A percentile compares a stretch with the other conserved stretches of the same genome.
Evolutionary conservation across 2,797 vertebrate genomes (phyloP).

Genomic region (Pteronotus mesoamericanus): DNA sequence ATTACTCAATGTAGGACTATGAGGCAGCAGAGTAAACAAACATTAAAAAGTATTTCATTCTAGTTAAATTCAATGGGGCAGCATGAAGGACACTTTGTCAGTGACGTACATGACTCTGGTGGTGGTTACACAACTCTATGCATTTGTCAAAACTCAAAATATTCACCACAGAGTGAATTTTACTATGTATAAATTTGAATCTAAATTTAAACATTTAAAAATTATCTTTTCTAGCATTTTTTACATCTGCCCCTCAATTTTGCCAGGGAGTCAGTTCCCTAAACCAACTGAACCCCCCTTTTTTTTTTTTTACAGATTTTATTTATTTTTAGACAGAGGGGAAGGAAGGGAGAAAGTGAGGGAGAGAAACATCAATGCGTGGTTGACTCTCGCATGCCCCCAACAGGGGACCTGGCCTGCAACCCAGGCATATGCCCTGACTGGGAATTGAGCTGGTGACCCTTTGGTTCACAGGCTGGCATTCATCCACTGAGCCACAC

Average conservation of each 20-base stretch:
- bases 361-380: too few species aligned
- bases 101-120: neutral
- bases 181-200: conserved; percentile 11
- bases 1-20: neutral
- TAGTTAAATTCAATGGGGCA: neutral
- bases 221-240: neutral
- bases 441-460: too few species aligned
- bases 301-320: too few species aligned
- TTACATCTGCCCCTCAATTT: neutral
- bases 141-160: conserved; percentile 22
- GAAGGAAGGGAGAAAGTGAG: too few species aligned
- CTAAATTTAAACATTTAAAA: neutral
- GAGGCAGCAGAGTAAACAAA: neutral
- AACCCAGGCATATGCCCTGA: too few species aligned
- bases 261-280: neutral
- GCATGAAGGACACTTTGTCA: neutral
- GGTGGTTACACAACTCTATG: neutral
- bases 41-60: neutral
- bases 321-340: too few species aligned
- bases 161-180: neutral
- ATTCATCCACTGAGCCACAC: too few species aligned
- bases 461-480: too few species aligned
- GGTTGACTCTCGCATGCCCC: too few species aligned
- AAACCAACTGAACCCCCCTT: too few species aligned
- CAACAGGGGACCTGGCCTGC: too few species aligned